Conservation (phyloP, 2,888 invertebrate species). For the Drosophila maculinotata region DNA sequence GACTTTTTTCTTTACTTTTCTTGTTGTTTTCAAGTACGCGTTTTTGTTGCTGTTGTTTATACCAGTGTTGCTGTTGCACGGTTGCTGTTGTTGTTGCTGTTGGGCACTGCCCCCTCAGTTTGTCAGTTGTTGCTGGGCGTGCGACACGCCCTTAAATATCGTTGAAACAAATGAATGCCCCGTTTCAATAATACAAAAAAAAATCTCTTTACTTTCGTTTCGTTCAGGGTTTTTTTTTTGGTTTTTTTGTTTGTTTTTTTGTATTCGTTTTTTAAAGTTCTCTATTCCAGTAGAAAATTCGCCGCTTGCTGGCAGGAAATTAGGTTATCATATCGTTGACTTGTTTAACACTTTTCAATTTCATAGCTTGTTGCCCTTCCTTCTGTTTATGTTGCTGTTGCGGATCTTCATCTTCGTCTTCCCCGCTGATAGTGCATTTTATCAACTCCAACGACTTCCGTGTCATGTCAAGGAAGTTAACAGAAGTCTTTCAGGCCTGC, state of each 20-base stretch:
- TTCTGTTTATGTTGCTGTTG: constrained; percentile 28
- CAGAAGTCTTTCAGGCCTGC: constrained; percentile 2
- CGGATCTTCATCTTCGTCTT: constrained; percentile 83
- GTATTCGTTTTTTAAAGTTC: constrained; percentile 39
- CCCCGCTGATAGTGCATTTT: constrained; percentile 83
- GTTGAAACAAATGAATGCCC: constrained; percentile 72
- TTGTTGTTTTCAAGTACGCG: constrained; percentile 1
- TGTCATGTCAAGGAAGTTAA: constrained; percentile 67
- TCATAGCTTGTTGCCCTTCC: constrained; percentile 42
- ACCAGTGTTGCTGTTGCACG: constrained; percentile 21
- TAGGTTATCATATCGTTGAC: constrained; percentile 79
- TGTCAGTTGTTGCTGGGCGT: constrained; percentile 62
- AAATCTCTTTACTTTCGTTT: constrained; percentile 69
- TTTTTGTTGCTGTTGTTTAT: constrained; percentile 12
- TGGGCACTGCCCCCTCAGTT: constrained; percentile 40
- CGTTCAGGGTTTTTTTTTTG: constrained; percentile 29
- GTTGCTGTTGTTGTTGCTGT: constrained; percentile 21
- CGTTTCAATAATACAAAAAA: constrained; percentile 29
- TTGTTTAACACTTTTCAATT: constrained; percentile 77
- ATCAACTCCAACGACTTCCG: constrained; percentile 71
- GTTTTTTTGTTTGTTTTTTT: constrained; percentile 24
- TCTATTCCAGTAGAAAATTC: constrained; percentile 38
- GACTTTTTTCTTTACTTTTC: constrained; percentile 24
- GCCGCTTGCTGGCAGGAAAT: constrained; percentile 55
- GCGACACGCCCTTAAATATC: constrained; percentile 69